These are phyloP conservation scores for Haliclona indistincta DNA, from an alignment of 37 sponge, comb jelly and placozoan genomes.

Conservation along the genomic window DNA sequence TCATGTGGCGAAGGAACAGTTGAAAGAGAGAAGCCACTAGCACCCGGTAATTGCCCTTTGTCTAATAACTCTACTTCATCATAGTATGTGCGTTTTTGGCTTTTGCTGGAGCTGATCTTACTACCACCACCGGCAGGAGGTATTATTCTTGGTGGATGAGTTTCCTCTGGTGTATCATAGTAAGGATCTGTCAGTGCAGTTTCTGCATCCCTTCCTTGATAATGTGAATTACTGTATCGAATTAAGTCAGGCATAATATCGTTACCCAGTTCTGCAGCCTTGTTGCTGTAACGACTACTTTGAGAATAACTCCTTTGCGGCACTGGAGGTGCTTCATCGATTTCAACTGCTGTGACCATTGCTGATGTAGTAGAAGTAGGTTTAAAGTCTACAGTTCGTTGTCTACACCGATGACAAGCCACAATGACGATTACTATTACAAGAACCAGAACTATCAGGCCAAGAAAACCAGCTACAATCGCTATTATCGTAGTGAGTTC, in stretches of 20 bases:
- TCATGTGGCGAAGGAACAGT: slow-evolving; percentile 60
- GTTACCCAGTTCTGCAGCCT: slow-evolving; percentile 8
- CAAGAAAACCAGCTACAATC: slow-evolving; percentile 51
- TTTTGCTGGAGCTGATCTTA: not conserved
- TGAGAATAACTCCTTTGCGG: slow-evolving; percentile 3
- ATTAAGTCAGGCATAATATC: slow-evolving; percentile 27
- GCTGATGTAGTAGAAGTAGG: not conserved
- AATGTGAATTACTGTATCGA: not conserved
- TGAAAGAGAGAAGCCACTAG: slow-evolving; percentile 7
- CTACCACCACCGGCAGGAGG: not conserved
- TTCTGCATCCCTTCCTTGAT: not conserved
- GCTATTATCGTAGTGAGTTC: slow-evolving; percentile 44
- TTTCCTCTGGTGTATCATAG: slow-evolving; percentile 55
- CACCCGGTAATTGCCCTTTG: not conserved
- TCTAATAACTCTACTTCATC: slow-evolving; percentile 29
- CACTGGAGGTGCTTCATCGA: slow-evolving; percentile 36
- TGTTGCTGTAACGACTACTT: not conserved
- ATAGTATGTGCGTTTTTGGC: slow-evolving; percentile 15
- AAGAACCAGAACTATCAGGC: slow-evolving; percentile 40
- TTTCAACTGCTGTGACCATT: slow-evolving; percentile 10
- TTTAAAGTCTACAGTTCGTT: not conserved
- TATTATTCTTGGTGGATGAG: slow-evolving; percentile 1
- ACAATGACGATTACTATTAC: slow-evolving; percentile 42
- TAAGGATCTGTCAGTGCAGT: slow-evolving; percentile 46
- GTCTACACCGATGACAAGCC: slow-evolving; percentile 1